These are phyloP conservation scores for Cavia aperea DNA, from an alignment of 2,113 vertebrate genomes.

Conservation along the genomic window DNA sequence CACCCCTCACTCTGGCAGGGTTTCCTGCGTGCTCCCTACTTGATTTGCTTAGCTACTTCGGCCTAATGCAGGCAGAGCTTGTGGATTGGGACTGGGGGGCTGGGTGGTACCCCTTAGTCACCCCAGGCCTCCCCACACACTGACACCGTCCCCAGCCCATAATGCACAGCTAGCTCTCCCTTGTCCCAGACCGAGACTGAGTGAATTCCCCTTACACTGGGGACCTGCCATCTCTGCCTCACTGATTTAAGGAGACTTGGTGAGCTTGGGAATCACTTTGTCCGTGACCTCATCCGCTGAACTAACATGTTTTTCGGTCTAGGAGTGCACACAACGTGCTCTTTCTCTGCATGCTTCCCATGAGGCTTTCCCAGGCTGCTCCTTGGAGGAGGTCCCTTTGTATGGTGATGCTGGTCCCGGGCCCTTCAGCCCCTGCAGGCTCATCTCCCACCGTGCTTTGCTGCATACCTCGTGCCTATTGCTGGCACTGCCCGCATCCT, in stretches of 20 bases:
- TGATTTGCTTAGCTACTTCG: background rate
- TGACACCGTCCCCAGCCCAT: background rate
- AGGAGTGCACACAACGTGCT: background rate
- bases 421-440: background rate
- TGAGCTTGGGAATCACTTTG: background rate
- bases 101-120: background rate
- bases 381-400: background rate
- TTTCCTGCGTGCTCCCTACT: background rate
- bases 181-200: background rate
- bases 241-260: background rate
- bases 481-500: background rate
- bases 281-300: background rate
- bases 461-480: accelerated
- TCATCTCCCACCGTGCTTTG: background rate
- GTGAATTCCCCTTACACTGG: background rate
- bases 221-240: background rate
- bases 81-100: background rate
- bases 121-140: background rate
- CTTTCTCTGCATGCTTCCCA: background rate
- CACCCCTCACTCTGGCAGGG: background rate
- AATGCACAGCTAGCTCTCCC: background rate
- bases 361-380: background rate
- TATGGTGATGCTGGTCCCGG: background rate
- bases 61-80: background rate
- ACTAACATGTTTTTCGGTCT: background rate